Evolutionary conservation across 2,113 vertebrate genomes (phyloP).

Genomic region (Vimba vimba): DNA sequence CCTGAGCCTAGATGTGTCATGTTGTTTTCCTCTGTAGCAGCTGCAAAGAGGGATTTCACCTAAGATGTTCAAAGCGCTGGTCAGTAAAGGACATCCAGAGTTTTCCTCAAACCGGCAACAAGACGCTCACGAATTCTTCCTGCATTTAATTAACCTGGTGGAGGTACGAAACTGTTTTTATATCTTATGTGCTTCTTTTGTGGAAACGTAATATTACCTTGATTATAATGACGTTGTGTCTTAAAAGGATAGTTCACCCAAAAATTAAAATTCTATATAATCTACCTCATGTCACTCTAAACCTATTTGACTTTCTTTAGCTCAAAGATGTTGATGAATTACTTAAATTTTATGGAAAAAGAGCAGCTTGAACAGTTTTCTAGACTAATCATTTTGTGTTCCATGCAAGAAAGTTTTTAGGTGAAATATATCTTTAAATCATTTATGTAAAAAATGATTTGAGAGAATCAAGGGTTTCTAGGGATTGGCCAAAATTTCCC

Average conservation of each 20-base stretch:
- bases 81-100: slow-evolving; percentile 91
- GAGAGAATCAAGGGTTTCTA: slow-evolving; percentile 30
- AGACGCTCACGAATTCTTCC: slow-evolving; percentile 91
- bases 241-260: neutral
- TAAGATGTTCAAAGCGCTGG: slow-evolving; percentile 91
- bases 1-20: neutral
- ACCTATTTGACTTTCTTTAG: neutral
- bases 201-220: neutral
- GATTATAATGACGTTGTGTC: neutral
- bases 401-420: neutral
- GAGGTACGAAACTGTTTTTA: slow-evolving; percentile 79
- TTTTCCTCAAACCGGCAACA: slow-evolving; percentile 96
- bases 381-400: neutral
- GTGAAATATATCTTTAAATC: neutral
- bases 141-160: slow-evolving; percentile 90
- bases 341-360: neutral
- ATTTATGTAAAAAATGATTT: neutral
- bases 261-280: neutral
- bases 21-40: slow-evolving; percentile 73
- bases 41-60: slow-evolving; percentile 91
- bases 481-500: slow-evolving; percentile 18
- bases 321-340: neutral
- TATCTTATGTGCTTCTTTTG: neutral
- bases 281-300: neutral
- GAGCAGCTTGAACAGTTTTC: neutral